Evolutionary conservation across 2,888 invertebrate species (phyloP), one percentile per base, ranked within the genome.

Genomic region (Antheraea assamensis): DNA sequence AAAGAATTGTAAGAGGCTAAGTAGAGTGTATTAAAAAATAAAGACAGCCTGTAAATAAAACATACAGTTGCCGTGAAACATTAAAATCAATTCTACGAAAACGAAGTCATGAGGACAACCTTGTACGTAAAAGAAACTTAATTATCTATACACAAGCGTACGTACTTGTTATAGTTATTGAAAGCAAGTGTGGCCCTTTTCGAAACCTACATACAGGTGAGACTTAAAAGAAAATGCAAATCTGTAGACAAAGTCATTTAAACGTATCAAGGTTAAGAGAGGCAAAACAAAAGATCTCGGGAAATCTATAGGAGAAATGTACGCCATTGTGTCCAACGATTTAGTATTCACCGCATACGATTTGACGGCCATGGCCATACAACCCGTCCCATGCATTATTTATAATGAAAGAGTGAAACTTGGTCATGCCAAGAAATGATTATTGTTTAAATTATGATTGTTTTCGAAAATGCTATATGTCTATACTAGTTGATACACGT

Each of bases 391-490:
- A 89, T 92, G 90, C 86, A 93, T 93, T 91, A 93, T 93, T 90
- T 88, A 93, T 90, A 83, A 81, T 73, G 88, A 87, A 89, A 90
- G 86, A 93, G 93, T 92, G 93, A 93, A 93, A 93, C 88, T 87
- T 87, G 80, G 77, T 19, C 61, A 27, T 30, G 61, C 2, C 68
- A 35, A 68, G 31, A 68, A 35, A 68, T 35, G 8, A 68, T 68
- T 35, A 35, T 68, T n/a, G 68, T 35, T 68, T 35, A 35, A n/a
- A 73, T 70, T 68, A 71, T 71, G 30, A 58, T 66, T 42, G 31
- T 31, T 17, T 31, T 66, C 30, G 68, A 72, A 70, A 49, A 68
- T 55, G 68, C 8, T 24, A 58, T 58, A 10, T 58, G 21, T 58
- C 17, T 21, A 52, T 52, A 52, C 21, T 42, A 13, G 13, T 13